phyloP scores from a whole-genome alignment of 2,113 vertebrate species.

The Semicossyphus pulcher region DNA sequence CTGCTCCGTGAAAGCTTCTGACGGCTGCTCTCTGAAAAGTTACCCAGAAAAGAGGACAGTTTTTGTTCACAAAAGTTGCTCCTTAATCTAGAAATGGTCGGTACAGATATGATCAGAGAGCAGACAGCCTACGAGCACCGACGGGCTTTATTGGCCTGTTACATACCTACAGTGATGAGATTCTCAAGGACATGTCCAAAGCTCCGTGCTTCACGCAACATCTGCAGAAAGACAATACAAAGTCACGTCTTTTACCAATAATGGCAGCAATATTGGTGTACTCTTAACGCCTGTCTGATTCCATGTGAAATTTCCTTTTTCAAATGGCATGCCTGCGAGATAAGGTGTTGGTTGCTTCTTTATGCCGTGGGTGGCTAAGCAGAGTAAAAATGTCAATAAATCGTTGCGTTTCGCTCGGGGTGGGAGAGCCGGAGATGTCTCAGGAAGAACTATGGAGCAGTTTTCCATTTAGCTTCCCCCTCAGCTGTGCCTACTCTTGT shows the following conservation, averaged over 20 bases:
- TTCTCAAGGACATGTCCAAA: constrained; percentile 18
- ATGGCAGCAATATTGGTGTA: constrained; percentile 46
- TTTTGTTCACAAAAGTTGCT: constrained; percentile 59
- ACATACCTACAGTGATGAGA: constrained; percentile 31
- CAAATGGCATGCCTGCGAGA: constrained; percentile 58
- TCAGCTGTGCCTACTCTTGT: constrained; percentile 65
- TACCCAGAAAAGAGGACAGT: constrained; percentile 32
- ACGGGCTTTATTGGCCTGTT: constrained; percentile 27
- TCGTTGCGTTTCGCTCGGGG: constrained; percentile 71
- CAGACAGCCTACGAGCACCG: constrained; percentile 39
- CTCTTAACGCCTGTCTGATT: constrained; percentile 68
- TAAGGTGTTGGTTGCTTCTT: constrained; percentile 66
- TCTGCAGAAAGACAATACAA: constrained; percentile 28
- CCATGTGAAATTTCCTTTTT: constrained; percentile 55
- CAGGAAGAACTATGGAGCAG: constrained; percentile 53
- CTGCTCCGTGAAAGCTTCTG: constrained; percentile 68
- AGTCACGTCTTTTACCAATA: constrained; percentile 50
- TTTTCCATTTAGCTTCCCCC: constrained; percentile 63
- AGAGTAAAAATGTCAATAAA: constrained; percentile 80
- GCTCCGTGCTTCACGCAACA: constrained; percentile 6
- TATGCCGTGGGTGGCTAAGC: constrained; percentile 63
- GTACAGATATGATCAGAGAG: constrained; percentile 38
- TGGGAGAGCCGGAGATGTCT: constrained; percentile 61
- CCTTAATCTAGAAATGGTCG: constrained; percentile 51
- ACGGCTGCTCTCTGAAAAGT: constrained; percentile 63